A percentile compares a stretch with the other conserved stretches of the same genome.
Evolutionary conservation across 1,140 invertebrate species (phyloP).

Genomic region (Asbolus verrucosus): DNA sequence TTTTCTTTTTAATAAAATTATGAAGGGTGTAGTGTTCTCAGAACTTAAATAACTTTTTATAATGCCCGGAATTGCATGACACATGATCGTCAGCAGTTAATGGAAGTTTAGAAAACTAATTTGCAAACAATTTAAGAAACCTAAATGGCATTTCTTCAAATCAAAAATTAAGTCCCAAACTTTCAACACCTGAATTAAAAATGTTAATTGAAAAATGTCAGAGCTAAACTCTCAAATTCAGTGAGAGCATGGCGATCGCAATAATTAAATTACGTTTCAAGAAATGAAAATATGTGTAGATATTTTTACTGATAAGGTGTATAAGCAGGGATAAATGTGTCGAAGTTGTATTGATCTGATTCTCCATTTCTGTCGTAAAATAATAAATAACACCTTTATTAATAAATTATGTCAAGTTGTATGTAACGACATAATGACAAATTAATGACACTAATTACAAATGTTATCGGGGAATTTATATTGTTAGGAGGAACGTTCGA

Average conservation of each 20-base stretch:
- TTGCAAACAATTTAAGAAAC: not conserved
- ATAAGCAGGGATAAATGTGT: too few relatives aligned
- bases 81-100: not conserved
- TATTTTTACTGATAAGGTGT: too few relatives aligned
- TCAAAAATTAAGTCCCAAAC: not conserved
- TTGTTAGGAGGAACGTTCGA: slow-evolving; percentile 11
- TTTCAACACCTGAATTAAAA: not conserved
- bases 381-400: too few relatives aligned
- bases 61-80: not conserved
- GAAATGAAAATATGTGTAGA: too few relatives aligned
- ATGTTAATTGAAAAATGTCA: too few relatives aligned
- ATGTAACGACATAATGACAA: not conserved
- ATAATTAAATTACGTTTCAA: too few relatives aligned
- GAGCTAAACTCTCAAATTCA: too few relatives aligned
- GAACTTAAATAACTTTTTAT: not conserved
- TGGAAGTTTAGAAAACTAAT: not conserved
- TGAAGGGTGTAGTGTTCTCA: too few relatives aligned
- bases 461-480: slow-evolving; percentile 13
- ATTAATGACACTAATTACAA: slow-evolving; percentile 9
- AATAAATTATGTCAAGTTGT: slow-evolving; percentile 6
- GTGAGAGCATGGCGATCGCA: too few relatives aligned
- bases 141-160: not conserved
- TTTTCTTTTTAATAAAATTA: too few relatives aligned
- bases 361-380: too few relatives aligned
- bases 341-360: too few relatives aligned